Evolutionary conservation across 2,888 invertebrate genomes (phyloP).

Genomic region (Sthenelais limicola): DNA sequence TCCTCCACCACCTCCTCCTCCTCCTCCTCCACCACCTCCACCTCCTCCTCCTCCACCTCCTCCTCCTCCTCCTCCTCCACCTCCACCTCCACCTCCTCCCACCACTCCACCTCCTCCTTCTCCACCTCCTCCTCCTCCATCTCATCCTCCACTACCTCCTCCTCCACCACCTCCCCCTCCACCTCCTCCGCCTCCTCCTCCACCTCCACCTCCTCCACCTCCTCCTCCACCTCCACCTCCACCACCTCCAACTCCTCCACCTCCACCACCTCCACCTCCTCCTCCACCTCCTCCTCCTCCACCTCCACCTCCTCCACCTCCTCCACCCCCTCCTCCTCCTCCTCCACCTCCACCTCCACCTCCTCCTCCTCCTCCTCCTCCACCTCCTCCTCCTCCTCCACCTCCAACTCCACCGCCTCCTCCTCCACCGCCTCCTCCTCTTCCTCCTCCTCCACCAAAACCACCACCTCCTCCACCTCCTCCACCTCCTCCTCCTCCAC

Average conservation of each 20-base stretch:
- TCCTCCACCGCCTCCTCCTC: too few species aligned
- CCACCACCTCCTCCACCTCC: conserved; percentile 20
- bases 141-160: conserved; percentile 1
- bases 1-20: conserved; percentile 13
- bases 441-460: too few species aligned
- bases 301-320: too few species aligned
- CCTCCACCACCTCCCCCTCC: background rate
- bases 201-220: conserved; percentile 1
- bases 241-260: too few species aligned
- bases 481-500: conserved; percentile 11
- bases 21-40: conserved; percentile 23
- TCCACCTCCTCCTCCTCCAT: too few species aligned
- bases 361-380: conserved; percentile 40
- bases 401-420: too few species aligned
- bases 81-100: too few species aligned
- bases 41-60: conserved; percentile 1
- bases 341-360: too few species aligned
- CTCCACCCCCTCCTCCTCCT: too few species aligned
- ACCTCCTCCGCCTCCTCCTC: too few species aligned
- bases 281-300: conserved; percentile 15
- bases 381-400: too few species aligned
- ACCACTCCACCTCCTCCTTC: too few species aligned
- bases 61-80: conserved; percentile 30
- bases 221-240: conserved; percentile 12
- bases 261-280: conserved; percentile 11